Evolutionary conservation across 1,140 invertebrate species (phyloP), one percentile per base, ranked within the genome.

Genomic region (Euborellia annulipes): DNA sequence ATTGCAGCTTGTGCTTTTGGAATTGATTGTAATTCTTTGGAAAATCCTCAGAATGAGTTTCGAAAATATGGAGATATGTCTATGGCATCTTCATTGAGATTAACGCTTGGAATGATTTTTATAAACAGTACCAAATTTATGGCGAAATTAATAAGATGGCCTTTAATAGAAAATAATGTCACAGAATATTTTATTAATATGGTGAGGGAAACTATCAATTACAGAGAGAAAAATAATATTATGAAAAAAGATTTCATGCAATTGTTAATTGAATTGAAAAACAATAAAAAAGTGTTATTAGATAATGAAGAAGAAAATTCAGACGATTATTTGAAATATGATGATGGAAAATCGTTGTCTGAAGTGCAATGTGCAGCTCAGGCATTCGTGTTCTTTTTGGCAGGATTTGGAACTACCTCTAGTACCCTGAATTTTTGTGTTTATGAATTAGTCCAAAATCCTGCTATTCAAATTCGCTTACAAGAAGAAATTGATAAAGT

Each of bases 1-100:
- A 74, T 76, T 6, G 65, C 65, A 16, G 64, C 62, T 0, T 71
- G 66, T 50, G 69, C 67, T 18, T 75, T 75, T 54, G 73, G 73
- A 11, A 55, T 74, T 3, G 62, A 73, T 36, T 65, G 65, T 17
- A 64, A 73, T 47, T 67, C 65, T 8, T 60, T 75, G 49, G 54
- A 53, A 17, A 53, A 66, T 53, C 58, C 64, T 2, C 50, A 67
- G n/a, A 65, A 69, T 34, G 61, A 69, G 48, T 73, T 74, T 50
- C 58, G 62, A 32, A 45, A 55, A 30, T 67, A 71, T 53, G 67
- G 68, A 0, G 54, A 54, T 14, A 41, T 38, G 54, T 58, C 53
- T 54, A 58, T 44, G 56, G 59, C 55, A 57, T 57, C 39, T 13
- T 57, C 30, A 41, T 1, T 43, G 3, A 13, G 30, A 8, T 20